These are phyloP conservation scores for Sanderia malayensis DNA, from an alignment of 30 jellyfish, hydroid and myxozoan species.

Conservation along the genomic window DNA sequence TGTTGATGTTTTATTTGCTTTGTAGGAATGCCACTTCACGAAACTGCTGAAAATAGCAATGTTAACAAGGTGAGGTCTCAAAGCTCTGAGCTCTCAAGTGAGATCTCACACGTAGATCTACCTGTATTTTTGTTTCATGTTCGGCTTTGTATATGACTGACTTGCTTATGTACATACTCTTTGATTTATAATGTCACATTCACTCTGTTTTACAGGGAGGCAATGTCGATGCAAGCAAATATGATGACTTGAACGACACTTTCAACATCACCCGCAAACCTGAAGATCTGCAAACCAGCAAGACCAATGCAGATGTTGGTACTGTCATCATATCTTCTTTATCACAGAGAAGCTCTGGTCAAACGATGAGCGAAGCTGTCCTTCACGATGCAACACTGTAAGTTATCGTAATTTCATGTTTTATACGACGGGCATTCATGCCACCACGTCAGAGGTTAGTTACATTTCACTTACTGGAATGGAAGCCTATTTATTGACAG, in stretches of 20 bases:
- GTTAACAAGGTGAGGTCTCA: too few species aligned
- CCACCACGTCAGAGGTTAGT: background rate
- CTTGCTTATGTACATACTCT: too few species aligned
- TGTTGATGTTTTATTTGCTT: too few species aligned
- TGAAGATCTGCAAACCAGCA: constrained; percentile 15
- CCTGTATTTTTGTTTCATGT: too few species aligned
- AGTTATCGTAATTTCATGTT: constrained; percentile 13
- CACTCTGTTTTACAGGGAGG: constrained; percentile 1
- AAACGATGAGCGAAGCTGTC: constrained; percentile 81
- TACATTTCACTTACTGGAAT: background rate
- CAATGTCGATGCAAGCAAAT: constrained; percentile 10
- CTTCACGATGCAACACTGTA: constrained; percentile 94
- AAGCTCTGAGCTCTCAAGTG: too few species aligned
- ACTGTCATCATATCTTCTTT: background rate
- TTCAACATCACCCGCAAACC: constrained; percentile 77
- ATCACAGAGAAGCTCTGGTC: constrained; percentile 9
- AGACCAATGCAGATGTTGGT: constrained; percentile 16
- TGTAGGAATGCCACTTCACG: too few species aligned
- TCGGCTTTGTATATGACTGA: too few species aligned
- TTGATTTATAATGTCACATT: too few species aligned
- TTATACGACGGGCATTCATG: background rate
- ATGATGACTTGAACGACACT: constrained; percentile 79
- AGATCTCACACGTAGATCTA: too few species aligned
- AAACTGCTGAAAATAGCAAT: too few species aligned
- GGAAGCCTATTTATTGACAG: background rate